A percentile compares a stretch with the other conserved stretches of the same genome.
Conservation (phyloP, 2,888 invertebrate genomes). For the Drosophila kambysellisi region DNA sequence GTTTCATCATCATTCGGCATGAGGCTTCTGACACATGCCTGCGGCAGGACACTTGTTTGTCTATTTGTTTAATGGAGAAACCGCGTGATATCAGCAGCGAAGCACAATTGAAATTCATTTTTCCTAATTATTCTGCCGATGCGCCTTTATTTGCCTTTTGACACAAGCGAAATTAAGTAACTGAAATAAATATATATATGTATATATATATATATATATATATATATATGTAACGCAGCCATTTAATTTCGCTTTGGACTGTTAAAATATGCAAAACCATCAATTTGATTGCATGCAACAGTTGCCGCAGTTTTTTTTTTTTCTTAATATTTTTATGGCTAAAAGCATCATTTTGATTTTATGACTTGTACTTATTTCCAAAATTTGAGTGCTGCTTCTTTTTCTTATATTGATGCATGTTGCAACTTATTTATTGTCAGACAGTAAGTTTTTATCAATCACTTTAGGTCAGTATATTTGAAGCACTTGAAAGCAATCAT, state of each 20-base stretch:
- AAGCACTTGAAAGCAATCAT: not conserved
- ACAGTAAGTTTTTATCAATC: not conserved
- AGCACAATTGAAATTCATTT: constrained; percentile 52
- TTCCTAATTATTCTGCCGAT: constrained; percentile 50
- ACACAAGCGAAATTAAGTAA: not conserved
- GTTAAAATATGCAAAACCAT: constrained; percentile 32
- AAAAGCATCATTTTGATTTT: constrained; percentile 50
- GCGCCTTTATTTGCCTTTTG: constrained; percentile 30
- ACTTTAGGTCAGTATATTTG: not conserved
- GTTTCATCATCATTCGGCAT: constrained; percentile 39
- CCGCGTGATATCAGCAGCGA: constrained; percentile 23
- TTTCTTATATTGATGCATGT: constrained; percentile 13
- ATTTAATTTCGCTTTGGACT: constrained; percentile 24
- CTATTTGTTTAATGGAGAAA: constrained; percentile 54
- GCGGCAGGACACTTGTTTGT: constrained; percentile 48
- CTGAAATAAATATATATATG: not conserved
- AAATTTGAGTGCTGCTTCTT: constrained; percentile 9
- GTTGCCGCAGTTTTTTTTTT: constrained; percentile 31
- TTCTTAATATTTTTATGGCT: constrained; percentile 18
- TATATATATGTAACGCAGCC: not conserved
- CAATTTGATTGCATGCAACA: constrained; percentile 54
- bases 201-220: not conserved
- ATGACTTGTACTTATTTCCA: constrained; percentile 26
- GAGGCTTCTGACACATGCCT: constrained; percentile 5
- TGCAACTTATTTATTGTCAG: constrained; percentile 15